A percentile compares a stretch with the other conserved stretches of the same genome.
These are phyloP conservation scores for Mallotus villosus DNA, from an alignment of 2,797 vertebrate species.

Conservation along the genomic window DNA sequence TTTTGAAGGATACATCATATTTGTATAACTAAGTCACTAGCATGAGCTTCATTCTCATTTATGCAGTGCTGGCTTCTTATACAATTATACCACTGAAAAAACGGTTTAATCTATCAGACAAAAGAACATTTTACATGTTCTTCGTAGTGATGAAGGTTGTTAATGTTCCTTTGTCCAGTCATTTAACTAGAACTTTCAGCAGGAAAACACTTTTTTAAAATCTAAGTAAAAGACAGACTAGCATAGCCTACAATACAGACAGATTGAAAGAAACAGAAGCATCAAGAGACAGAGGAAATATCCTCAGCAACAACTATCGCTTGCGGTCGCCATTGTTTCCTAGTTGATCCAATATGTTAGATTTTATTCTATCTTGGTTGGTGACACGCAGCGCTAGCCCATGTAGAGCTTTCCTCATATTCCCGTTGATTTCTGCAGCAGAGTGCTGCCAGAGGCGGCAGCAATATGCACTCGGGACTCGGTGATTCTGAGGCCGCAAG, in stretches of 20 bases:
- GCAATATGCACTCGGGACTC: constrained; percentile 65
- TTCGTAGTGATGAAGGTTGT: no score
- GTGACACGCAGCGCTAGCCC: constrained; percentile 14
- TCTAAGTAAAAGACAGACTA: background rate
- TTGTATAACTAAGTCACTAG: constrained; percentile 27
- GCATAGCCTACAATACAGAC: background rate
- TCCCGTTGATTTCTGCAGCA: constrained; percentile 46
- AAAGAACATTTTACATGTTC: no score
- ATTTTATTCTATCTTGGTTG: constrained; percentile 63
- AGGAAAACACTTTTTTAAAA: background rate
- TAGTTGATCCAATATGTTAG: constrained; percentile 44
- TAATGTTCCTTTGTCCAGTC: background rate
- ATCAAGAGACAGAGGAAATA: constrained; percentile 27
- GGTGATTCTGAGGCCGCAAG: constrained; percentile 75
- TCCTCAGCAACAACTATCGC: constrained; percentile 41
- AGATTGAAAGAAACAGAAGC: background rate
- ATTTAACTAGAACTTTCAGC: background rate
- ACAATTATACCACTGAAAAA: no score
- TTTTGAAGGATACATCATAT: no score
- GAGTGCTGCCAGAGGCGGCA: constrained; percentile 69
- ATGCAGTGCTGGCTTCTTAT: no score
- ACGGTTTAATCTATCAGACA: no score
- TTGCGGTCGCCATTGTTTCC: constrained; percentile 36
- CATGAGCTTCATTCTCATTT: constrained; percentile 7
- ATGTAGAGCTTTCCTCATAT: constrained; percentile 17